These are phyloP conservation scores for Priapulus caudatus DNA, from an alignment of 2,888 invertebrate species.

Conservation along the genomic window DNA sequence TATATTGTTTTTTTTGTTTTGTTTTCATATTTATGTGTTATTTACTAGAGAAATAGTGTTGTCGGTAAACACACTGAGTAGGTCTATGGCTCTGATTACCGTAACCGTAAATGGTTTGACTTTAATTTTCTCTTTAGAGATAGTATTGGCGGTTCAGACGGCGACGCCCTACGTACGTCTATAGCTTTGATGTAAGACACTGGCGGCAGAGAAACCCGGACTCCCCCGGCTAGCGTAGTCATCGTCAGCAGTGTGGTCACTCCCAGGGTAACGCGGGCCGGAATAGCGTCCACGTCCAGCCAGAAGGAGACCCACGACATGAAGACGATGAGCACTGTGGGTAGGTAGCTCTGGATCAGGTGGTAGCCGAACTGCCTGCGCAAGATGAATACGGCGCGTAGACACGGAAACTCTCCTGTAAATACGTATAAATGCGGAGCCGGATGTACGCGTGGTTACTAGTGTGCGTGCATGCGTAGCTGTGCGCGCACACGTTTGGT, in stretches of 20 bases:
- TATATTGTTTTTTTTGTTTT: no score
- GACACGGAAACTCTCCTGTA: slow-evolving; percentile 29
- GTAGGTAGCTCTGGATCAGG: slow-evolving; percentile 31
- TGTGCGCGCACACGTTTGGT: no score
- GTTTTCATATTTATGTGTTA: no score
- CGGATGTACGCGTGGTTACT: no score
- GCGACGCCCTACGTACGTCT: slow-evolving; percentile 15
- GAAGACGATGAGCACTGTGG: slow-evolving; percentile 32
- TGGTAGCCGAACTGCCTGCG: slow-evolving; percentile 30
- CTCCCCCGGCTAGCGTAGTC: slow-evolving; percentile 27
- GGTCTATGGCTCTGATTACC: no score
- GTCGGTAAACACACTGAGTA: no score
- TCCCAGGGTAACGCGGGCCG: slow-evolving; percentile 33
- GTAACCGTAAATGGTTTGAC: no score
- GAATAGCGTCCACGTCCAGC: slow-evolving; percentile 32
- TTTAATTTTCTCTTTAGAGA: no score
- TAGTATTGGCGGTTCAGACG: no score
- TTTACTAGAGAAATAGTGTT: no score
- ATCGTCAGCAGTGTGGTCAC: slow-evolving; percentile 33
- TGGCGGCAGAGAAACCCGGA: slow-evolving; percentile 19
- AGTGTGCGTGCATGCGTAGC: no score
- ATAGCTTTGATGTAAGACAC: slow-evolving; percentile 19
- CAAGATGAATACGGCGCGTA: slow-evolving; percentile 28
- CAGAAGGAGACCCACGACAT: slow-evolving; percentile 35
- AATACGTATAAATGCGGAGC: no score